Base-by-base conservation (phyloP, 2,888 invertebrate species). In the Taphrorychus bicolor region DNA sequence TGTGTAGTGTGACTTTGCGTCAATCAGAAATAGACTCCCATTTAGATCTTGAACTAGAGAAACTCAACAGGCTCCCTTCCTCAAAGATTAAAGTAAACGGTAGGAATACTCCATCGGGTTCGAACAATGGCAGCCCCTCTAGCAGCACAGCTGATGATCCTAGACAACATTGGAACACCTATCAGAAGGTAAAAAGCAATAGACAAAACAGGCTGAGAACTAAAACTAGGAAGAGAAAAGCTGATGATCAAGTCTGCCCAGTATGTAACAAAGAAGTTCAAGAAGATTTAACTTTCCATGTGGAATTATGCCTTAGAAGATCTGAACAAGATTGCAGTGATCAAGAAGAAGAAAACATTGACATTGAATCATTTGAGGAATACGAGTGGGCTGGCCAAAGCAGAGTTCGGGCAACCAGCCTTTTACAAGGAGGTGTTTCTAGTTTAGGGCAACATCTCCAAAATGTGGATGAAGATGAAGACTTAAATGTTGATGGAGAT, bases 311-410 rank as follows among this genome's bases (percentile, higher is more conserved):
- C 78, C 82, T 93, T 59, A 79, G 81, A 74, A 82, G 83, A 83
- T 82, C 83, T 79, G 82, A 82, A 71, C 72, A 74, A n/a, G 76
- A 76, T 60, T 76, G 75, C 66, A 92, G 92, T 70, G 69, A 71
- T 32, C 92, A 92, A 76, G 92, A 92, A 70, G 69, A 69, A 18
- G 92, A 92, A 77, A 91, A 90, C 66, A 93, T 94, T 64, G 94
- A 94, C 81, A 92, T 92, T 0, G 92, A 92, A 84, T 91, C 89
- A 41, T 90, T 86, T 78, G 92, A 95, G 73, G 95, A 95, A 78
- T 97, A 96, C 81, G 92, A 93, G 78, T 96, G 96, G 96, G 94
- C 95, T 22, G 95, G 95, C 0, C 92, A 95, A 80, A 91, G 92
- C 77, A 83, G 96, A 64, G 88, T 93, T 59, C 85, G 91, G 3